Base-by-base conservation (phyloP, 2,797 vertebrate genomes). In the Acanthiza pusilla region DNA sequence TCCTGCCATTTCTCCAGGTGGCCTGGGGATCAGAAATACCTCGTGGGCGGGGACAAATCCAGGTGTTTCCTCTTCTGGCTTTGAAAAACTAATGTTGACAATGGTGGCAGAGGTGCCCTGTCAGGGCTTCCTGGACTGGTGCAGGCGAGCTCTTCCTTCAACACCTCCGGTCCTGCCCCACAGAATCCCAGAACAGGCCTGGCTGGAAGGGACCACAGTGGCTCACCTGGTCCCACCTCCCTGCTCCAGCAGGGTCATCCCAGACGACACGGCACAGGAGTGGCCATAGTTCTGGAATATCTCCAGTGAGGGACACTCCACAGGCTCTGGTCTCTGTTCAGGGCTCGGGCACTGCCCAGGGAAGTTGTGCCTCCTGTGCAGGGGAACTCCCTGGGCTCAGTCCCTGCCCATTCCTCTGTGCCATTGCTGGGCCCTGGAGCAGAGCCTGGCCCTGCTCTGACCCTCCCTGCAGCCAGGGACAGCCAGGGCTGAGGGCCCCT, bases 121-220 rank as follows among this genome's bases (percentile, higher is more conserved):
- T 5, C 30, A 57, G 7, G n/a, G 29, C 38, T 75, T n/a, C 62
- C 30, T 34, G 9, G 13, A 25, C 9, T 2, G 6, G 5, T 42
- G 32, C 12, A 53, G 62, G 25, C 0, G 3, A 20, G 9, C 10
- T 5, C 1, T 26, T 61, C 25, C 29, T 26, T 3, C 7, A 20
- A 16, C 45, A 25, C 50, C 16, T 45, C 26, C 3, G 43, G 5
- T 57, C 15, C 32, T 79, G 32, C 19, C 36, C 5, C 32, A 13
- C 45, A n/a, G 15, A 32, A 23, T 27, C 32, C 32, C 66, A 36
- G 57, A 0, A 7, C 4, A 42, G 65, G 40, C 0, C 34, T 34
- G 40, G 23, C 29, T 47, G 73, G 65, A 3, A 47, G 55, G 25
- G 48, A 40, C 13, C 55, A 5, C 55, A 54, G 23, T 9, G 47